Conservation (phyloP, 2,113 vertebrate species). For the Opisthocomus hoazin region DNA sequence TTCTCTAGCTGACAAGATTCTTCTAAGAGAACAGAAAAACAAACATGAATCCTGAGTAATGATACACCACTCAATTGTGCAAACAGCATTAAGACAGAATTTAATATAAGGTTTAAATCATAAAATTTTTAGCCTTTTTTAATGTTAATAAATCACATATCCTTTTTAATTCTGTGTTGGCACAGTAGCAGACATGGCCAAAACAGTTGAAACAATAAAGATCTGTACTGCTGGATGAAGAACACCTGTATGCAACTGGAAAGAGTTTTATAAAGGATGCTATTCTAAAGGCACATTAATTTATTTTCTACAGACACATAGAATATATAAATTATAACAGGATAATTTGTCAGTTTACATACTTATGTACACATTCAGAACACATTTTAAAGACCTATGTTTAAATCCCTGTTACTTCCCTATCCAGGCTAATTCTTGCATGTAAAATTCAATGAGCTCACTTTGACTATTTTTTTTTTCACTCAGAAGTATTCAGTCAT, state of each 20-base stretch:
- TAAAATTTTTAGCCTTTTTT: background rate
- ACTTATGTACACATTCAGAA: background rate
- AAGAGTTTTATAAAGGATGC: background rate
- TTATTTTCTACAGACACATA: background rate
- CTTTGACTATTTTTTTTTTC: background rate
- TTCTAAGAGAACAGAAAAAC: background rate
- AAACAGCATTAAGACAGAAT: background rate
- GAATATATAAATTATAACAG: background rate
- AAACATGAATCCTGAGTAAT: background rate
- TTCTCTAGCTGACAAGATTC: background rate
- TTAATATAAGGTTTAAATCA: background rate
- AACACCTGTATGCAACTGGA: background rate
- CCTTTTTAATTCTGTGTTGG: background rate
- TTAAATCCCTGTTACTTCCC: background rate
- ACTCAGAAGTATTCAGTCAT: background rate
- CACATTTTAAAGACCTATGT: background rate
- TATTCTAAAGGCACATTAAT: background rate
- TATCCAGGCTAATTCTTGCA: background rate
- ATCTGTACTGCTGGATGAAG: background rate
- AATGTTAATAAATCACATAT: background rate
- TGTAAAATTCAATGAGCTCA: background rate
- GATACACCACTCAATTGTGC: background rate
- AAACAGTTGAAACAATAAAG: background rate
- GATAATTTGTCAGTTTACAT: background rate
- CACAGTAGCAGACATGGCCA: background rate